phyloP scores from a whole-genome alignment of 2,113 vertebrate species.

The Pedetes capensis region DNA sequence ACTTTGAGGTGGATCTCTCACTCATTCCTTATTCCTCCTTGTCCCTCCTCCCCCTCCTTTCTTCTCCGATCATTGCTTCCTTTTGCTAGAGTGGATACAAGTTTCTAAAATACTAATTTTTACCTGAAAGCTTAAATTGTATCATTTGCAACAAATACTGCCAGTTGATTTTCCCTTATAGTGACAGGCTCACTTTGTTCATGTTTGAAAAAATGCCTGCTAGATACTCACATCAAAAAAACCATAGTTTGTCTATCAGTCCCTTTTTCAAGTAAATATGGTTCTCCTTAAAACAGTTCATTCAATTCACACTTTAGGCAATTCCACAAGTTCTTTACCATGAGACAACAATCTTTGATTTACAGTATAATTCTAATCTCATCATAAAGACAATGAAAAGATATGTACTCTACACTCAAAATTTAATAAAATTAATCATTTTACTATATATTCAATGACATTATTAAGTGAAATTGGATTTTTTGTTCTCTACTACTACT shows the following conservation, averaged over 20 bases:
- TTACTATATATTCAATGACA: not conserved
- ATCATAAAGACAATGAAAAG: not conserved
- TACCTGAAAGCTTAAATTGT: not conserved
- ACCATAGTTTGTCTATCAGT: not conserved
- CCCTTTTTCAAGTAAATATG: constrained; percentile 19
- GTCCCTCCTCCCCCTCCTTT: no score
- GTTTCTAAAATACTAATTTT: constrained; percentile 5
- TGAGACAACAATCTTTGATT: not conserved
- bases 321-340: not conserved
- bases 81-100: not conserved
- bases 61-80: no score
- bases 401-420: not conserved
- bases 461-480: not conserved
- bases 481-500: no score
- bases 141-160: not conserved
- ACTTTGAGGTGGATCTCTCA: no score
- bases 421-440: not conserved
- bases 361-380: not conserved
- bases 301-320: not conserved
- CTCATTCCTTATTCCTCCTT: no score
- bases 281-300: not conserved
- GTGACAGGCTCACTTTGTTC: not conserved
- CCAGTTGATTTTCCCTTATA: not conserved
- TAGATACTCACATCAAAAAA: not conserved
- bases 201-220: not conserved